Evolutionary conservation across 2,113 vertebrate species (phyloP).

Genomic region (Nothobranchius kuhntae): DNA sequence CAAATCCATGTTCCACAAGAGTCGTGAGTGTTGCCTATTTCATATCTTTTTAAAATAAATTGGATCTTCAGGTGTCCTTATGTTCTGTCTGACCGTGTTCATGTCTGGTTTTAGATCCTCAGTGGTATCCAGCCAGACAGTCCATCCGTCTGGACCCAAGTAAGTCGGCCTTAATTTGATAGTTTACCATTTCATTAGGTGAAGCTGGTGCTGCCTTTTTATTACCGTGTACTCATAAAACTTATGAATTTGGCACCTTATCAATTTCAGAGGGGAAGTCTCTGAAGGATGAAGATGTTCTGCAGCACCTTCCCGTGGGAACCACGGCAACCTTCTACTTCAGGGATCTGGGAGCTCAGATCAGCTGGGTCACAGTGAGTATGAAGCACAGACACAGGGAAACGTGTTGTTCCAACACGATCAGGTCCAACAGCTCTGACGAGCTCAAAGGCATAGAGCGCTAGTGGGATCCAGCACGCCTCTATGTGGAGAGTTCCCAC

Average conservation of each 20-base stretch:
- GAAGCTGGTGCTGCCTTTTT: neutral
- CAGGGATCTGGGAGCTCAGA: slow-evolving; percentile 92
- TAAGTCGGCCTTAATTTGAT: slow-evolving; percentile 71
- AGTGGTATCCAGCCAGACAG: slow-evolving; percentile 93
- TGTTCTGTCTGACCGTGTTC: neutral
- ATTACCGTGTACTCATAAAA: neutral
- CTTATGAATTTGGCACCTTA: neutral
- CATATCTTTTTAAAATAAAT: too few relatives aligned
- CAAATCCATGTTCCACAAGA: slow-evolving; percentile 92
- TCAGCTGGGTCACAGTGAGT: slow-evolving; percentile 96
- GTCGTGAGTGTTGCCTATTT: slow-evolving; percentile 79
- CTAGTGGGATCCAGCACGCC: slow-evolving; percentile 21
- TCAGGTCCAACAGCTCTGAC: slow-evolving; percentile 4
- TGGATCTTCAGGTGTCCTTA: neutral
- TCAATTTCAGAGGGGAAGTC: slow-evolving; percentile 87
- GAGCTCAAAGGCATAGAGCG: slow-evolving; percentile 10
- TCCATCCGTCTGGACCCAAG: slow-evolving; percentile 92
- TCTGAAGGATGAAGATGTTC: slow-evolving; percentile 91
- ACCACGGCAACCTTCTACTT: slow-evolving; percentile 96
- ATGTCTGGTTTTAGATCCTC: slow-evolving; percentile 81
- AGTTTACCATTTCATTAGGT: neutral
- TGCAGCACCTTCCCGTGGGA: slow-evolving; percentile 93
- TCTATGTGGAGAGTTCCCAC: slow-evolving; percentile 34
- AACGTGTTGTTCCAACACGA: slow-evolving; percentile 1
- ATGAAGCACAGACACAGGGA: slow-evolving; percentile 2